Base-by-base conservation (phyloP, 1,140 invertebrate species). In the Meloidogyne hapla region DNA sequence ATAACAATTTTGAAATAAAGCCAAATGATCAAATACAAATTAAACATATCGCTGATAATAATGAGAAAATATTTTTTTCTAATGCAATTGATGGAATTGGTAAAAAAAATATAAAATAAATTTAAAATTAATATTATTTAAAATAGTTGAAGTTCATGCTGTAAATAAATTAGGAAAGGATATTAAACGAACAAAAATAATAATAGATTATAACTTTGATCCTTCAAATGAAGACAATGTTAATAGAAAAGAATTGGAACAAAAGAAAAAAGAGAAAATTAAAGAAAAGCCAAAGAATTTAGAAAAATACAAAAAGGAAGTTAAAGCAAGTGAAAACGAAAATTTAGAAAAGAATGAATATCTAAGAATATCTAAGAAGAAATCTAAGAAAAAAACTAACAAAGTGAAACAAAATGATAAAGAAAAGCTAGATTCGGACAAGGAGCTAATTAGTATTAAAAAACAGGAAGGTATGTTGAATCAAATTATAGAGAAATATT, bases 1-100 rank as follows among this genome's bases (percentile, higher is more conserved):
- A 81, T 23, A 85, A 85, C 68, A 85, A 85, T 62, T 85, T 85
- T 64, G 84, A 85, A 74, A 56, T 85, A 18, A 81, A 83, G 62
- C 21, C 18, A 1, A 80, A 77, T 48, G 74, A 82, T 69, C n/a
- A 78, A 21, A 69, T 84, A 12, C 69, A 75, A 40, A 86, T 86
- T 42, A 67, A 78, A 48, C 77, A 65, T 28, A 48, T 70, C 15
- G 77, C 61, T 15, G 72, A 77, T 15, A 85, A 87, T 40, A 21
- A 56, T 18, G 81, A 82, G 15, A 66, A 75, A 70, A 66, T 80
- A 28, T 62, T 33, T 26, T 77, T 85, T 56, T 38, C 48, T 38
- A 69, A 77, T 28, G 77, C 85, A n/a, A 64, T 75, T 33, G 77
- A 80, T 62, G 84, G 84, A 62, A 69, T 75, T 18, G 28, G 64